Percentiles rank a stretch among this genome's conserved stretches.
Conservation (phyloP, 2,797 vertebrate species). For the Gambelia wislizenii region DNA sequence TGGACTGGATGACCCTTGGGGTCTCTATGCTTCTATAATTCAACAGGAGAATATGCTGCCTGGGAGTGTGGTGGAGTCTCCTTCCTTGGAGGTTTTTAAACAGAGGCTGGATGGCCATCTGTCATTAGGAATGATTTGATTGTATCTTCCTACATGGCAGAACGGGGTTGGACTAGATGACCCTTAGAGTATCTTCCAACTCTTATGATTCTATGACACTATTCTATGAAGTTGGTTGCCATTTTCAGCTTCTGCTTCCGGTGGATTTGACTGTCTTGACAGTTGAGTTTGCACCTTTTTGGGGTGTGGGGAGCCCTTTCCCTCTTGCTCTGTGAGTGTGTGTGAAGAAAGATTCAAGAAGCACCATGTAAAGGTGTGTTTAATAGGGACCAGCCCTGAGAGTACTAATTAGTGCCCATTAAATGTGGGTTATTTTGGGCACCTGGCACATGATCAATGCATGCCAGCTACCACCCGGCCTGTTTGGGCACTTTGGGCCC, state of each 20-base stretch:
- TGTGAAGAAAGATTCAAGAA: conserved; percentile 62
- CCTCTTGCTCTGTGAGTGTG: not conserved
- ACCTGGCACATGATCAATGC: conserved; percentile 57
- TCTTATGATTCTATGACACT: not conserved
- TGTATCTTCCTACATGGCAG: not conserved
- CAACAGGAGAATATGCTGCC: too few relatives aligned
- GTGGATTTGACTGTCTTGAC: too few relatives aligned
- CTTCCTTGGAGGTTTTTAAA: too few relatives aligned
- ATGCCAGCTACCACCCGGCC: conserved; percentile 64
- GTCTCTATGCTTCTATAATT: too few relatives aligned
- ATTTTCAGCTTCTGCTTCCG: too few relatives aligned
- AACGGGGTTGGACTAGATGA: not conserved
- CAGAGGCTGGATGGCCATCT: too few relatives aligned
- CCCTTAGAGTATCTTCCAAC: not conserved
- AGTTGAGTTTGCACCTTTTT: too few relatives aligned
- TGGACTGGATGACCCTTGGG: too few relatives aligned
- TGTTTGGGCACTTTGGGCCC: conserved; percentile 61
- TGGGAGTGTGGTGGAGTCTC: too few relatives aligned
- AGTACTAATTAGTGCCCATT: conserved; percentile 69
- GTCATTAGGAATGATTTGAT: too few relatives aligned
- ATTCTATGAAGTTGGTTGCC: too few relatives aligned
- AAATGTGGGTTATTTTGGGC: conserved; percentile 66
- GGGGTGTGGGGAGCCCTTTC: too few relatives aligned
- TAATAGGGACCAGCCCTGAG: conserved; percentile 50
- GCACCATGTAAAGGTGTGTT: conserved; percentile 38